Conservation (phyloP, 2,113 vertebrate genomes). For the Bagarius yarrelli region DNA sequence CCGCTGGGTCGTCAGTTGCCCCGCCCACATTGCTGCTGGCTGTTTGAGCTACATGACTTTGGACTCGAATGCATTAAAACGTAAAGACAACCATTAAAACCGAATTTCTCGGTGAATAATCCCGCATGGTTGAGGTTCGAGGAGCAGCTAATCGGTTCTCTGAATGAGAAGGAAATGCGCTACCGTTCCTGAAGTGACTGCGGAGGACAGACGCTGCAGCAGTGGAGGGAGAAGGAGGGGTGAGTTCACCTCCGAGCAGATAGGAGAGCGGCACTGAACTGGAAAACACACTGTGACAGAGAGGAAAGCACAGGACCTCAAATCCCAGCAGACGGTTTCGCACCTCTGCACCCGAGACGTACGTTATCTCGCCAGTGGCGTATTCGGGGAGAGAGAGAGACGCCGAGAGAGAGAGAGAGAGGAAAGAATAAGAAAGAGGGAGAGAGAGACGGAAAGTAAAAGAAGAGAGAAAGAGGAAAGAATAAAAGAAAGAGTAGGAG, state of each 20-base stretch:
- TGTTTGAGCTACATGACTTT: neutral
- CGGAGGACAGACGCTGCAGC: slow-evolving; percentile 3
- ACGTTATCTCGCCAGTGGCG: neutral
- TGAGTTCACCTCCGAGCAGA: neutral
- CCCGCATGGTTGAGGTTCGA: neutral
- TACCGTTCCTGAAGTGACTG: neutral
- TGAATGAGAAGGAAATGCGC: neutral
- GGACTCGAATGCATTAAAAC: too few species aligned
- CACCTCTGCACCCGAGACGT: neutral
- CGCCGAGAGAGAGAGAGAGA: too few species aligned
- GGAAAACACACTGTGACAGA: slow-evolving; percentile 19
- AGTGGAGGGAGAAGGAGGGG: slow-evolving; percentile 9
- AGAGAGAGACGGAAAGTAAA: too few species aligned
- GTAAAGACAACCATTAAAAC: neutral
- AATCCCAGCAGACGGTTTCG: neutral
- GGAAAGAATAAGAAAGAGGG: too few species aligned
- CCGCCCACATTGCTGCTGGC: neutral
- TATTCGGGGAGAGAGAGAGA: neutral
- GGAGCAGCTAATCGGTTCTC: slow-evolving; percentile 4
- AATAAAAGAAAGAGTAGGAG: too few species aligned
- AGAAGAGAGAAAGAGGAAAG: too few species aligned
- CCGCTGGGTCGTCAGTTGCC: neutral
- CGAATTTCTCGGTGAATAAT: neutral
- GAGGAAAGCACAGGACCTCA: neutral
- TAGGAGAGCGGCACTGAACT: slow-evolving; percentile 16